Evolutionary conservation across 2,888 invertebrate species (phyloP).

Genomic region (Sisyra nigra): DNA sequence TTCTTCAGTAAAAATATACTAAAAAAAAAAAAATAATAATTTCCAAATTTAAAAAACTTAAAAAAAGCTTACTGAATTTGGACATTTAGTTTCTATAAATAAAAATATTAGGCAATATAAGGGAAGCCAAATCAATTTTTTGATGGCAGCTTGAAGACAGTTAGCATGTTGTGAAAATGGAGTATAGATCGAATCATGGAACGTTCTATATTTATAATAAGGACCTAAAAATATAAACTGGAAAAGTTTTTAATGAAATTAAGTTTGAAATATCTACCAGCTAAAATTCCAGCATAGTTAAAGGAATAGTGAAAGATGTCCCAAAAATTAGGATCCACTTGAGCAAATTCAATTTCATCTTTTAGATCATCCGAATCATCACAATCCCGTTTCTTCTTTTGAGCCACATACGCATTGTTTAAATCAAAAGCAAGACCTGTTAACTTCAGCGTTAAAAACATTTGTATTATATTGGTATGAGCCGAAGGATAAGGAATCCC

Average conservation of each 20-base stretch:
- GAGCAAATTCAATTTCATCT: slow-evolving; percentile 34
- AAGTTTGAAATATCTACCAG: slow-evolving; percentile 52
- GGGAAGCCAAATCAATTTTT: slow-evolving; percentile 49
- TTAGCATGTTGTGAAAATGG: slow-evolving; percentile 49
- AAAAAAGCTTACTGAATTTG: slow-evolving; percentile 43
- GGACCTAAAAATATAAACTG: slow-evolving; percentile 50
- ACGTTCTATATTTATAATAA: slow-evolving; percentile 81
- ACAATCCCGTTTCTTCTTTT: slow-evolving; percentile 25
- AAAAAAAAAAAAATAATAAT: slow-evolving; percentile 17
- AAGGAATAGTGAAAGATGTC: slow-evolving; percentile 79
- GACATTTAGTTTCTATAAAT: slow-evolving; percentile 48
- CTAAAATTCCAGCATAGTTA: slow-evolving; percentile 79
- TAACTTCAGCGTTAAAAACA: slow-evolving; percentile 82
- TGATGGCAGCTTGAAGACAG: slow-evolving; percentile 39
- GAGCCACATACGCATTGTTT: slow-evolving; percentile 39
- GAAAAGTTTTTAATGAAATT: too few relatives aligned
- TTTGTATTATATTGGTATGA: slow-evolving; percentile 82
- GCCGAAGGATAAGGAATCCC: slow-evolving; percentile 64
- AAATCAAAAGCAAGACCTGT: slow-evolving; percentile 86
- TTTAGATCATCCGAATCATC: slow-evolving; percentile 22
- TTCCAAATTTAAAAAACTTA: too few relatives aligned
- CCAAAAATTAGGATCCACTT: slow-evolving; percentile 23
- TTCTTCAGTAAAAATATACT: slow-evolving; percentile 69
- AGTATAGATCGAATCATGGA: slow-evolving; percentile 56
- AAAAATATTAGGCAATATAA: slow-evolving; percentile 50